A percentile compares a stretch with the other conserved stretches of the same genome.
phyloP scores from a whole-genome alignment of 2,797 vertebrate genomes.

The Rhynchonycteris naso region DNA sequence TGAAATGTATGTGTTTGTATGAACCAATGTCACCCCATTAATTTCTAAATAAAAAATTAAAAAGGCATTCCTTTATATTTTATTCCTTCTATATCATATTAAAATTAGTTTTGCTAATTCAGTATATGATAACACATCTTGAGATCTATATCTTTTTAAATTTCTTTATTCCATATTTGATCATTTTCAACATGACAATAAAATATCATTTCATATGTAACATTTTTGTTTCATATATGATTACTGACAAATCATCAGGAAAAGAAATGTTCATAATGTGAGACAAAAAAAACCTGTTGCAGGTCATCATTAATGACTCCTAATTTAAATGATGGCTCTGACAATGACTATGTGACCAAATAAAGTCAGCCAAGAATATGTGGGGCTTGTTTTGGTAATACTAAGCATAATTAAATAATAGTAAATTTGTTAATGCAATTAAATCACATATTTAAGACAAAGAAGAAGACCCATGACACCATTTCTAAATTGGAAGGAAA shows the following conservation, averaged over 20 bases:
- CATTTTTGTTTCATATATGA: not conserved
- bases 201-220: not conserved
- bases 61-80: not conserved
- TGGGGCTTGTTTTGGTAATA: not conserved
- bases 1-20: too few relatives aligned
- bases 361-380: not conserved
- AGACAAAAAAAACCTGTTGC: not conserved
- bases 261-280: not conserved
- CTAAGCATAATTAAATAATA: not conserved
- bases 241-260: not conserved
- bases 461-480: not conserved
- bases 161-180: not conserved
- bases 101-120: not conserved
- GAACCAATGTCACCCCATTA: too few relatives aligned
- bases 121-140: not conserved
- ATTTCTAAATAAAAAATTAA: too few relatives aligned
- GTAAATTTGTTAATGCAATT: not conserved
- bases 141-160: not conserved
- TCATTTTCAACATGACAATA: not conserved
- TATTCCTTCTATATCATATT: not conserved
- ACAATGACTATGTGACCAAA: not conserved
- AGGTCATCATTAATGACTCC: not conserved
- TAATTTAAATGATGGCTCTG: not conserved
- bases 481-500: not conserved
- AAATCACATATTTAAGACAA: not conserved